Conservation (phyloP, 2,888 invertebrate species). For the Phasia obesa region DNA sequence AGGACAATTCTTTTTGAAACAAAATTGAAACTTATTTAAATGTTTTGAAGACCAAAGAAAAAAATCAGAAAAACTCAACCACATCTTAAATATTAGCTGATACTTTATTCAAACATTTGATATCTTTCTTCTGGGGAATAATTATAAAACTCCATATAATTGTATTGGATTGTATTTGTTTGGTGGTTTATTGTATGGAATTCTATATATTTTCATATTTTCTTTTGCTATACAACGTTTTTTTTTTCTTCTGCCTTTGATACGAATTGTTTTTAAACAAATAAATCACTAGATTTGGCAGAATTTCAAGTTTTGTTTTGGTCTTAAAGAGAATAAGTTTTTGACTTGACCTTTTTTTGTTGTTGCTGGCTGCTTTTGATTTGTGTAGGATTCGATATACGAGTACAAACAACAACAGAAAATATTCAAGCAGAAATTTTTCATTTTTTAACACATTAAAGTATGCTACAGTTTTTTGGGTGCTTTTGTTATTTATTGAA, state of each 20-base stretch:
- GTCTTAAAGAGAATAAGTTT: constrained; percentile 37
- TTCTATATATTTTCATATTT: not conserved
- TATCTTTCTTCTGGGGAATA: too few relatives aligned
- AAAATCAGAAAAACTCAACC: too few relatives aligned
- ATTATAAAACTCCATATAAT: not conserved
- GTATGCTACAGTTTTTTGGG: constrained; percentile 40
- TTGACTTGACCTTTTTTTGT: constrained; percentile 54
- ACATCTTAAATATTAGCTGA: too few relatives aligned
- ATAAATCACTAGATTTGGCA: constrained; percentile 67
- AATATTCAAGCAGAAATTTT: constrained; percentile 14
- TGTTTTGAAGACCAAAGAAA: too few relatives aligned
- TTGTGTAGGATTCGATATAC: constrained; percentile 46
- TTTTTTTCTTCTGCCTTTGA: not conserved
- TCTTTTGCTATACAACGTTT: not conserved
- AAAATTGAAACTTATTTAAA: too few relatives aligned
- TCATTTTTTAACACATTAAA: constrained; percentile 26
- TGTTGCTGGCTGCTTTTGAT: constrained; percentile 45
- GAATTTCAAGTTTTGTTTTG: constrained; percentile 50
- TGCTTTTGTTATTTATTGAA: constrained; percentile 45
- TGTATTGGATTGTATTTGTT: not conserved
- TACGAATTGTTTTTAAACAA: constrained; percentile 51
- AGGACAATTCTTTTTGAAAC: too few relatives aligned
- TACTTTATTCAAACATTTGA: too few relatives aligned
- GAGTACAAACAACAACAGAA: not conserved
- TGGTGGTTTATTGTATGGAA: not conserved